A percentile compares a stretch with the other conserved stretches of the same genome.
phyloP scores from a whole-genome alignment of 2,888 invertebrate genomes.

The Apotomis capreana region DNA sequence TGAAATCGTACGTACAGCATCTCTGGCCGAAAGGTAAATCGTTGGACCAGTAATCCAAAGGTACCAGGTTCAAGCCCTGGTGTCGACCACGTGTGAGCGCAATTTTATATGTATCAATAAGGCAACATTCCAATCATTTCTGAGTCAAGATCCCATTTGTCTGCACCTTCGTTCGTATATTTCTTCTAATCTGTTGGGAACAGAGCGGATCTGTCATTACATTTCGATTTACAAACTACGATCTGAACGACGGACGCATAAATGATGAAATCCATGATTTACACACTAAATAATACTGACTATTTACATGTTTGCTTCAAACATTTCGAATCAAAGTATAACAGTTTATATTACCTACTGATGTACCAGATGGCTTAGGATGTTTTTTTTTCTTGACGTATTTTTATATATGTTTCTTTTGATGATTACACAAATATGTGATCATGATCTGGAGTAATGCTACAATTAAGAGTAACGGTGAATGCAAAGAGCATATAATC shows the following conservation, averaged over 20 bases:
- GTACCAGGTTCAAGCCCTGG: too few relatives aligned
- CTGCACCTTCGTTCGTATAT: constrained; percentile 7
- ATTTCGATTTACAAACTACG: constrained; percentile 7
- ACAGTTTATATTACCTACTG: neutral
- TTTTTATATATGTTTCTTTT: too few relatives aligned
- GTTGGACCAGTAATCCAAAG: too few relatives aligned
- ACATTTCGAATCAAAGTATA: neutral
- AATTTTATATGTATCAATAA: too few relatives aligned
- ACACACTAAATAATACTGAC: neutral
- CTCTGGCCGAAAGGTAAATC: too few relatives aligned
- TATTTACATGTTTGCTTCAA: neutral
- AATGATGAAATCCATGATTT: constrained; percentile 30
- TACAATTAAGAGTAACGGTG: too few relatives aligned
- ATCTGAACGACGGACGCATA: constrained; percentile 18
- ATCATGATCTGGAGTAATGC: too few relatives aligned
- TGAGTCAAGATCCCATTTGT: neutral
- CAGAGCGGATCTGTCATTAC: constrained; percentile 12
- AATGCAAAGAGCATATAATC: too few relatives aligned
- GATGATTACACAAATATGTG: too few relatives aligned
- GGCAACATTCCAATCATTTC: too few relatives aligned
- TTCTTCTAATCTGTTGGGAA: constrained; percentile 5
- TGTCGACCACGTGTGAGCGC: too few relatives aligned
- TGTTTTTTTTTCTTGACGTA: neutral
- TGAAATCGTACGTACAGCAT: too few relatives aligned
- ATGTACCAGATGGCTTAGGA: neutral